A percentile compares a stretch with the other conserved stretches of the same genome.
These are phyloP conservation scores for Oreortyx pictus DNA, from an alignment of 2,797 vertebrate genomes.

Conservation along the genomic window DNA sequence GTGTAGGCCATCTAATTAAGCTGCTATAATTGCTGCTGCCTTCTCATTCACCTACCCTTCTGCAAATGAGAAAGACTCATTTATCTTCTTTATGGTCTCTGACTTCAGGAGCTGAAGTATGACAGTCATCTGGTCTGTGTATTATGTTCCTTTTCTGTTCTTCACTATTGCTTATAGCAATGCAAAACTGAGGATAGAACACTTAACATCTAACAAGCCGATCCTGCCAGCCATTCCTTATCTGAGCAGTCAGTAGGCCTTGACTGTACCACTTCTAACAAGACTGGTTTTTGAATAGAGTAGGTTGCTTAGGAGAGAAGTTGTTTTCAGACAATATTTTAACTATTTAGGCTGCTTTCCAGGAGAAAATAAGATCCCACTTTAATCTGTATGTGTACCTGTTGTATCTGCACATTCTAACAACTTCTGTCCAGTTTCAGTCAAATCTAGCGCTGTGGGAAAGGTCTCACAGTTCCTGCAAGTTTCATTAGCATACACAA, in stretches of 20 bases:
- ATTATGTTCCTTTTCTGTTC: background rate
- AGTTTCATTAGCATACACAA: background rate
- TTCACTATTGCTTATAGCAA: background rate
- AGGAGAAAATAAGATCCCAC: background rate
- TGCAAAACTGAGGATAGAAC: background rate
- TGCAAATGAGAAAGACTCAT: background rate
- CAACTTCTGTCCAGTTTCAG: background rate
- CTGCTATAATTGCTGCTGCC: background rate
- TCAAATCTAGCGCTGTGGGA: background rate
- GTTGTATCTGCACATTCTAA: background rate
- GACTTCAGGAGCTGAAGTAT: background rate
- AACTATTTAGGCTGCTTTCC: background rate
- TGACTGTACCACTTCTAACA: background rate
- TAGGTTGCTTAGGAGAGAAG: background rate
- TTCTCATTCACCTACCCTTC: background rate
- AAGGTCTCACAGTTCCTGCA: background rate
- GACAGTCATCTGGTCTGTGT: background rate
- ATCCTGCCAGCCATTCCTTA: background rate
- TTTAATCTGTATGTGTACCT: background rate
- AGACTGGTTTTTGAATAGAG: background rate
- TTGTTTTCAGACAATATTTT: background rate
- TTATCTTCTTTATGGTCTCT: background rate
- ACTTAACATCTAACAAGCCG: background rate
- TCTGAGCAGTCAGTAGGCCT: background rate
- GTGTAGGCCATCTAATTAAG: background rate